Evolutionary conservation across 92 coral and sea anemone species (phyloP).

Genomic region (Parazoanthus atlanticus): DNA sequence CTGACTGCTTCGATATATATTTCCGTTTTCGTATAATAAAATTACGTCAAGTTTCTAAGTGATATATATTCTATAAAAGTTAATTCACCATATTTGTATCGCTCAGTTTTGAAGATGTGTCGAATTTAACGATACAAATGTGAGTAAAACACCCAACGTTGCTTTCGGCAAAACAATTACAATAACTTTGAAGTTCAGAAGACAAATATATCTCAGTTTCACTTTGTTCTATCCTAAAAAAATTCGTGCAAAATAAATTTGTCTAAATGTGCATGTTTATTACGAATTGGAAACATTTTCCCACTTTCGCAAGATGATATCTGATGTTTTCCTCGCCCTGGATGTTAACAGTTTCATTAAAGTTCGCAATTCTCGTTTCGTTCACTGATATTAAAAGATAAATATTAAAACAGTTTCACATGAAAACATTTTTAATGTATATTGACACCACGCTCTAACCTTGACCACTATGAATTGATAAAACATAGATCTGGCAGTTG

Average conservation of each 20-base stretch:
- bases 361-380: background rate
- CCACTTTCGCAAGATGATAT: background rate
- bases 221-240: background rate
- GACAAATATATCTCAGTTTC: background rate
- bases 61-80: no score
- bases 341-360: no score
- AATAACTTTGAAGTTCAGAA: background rate
- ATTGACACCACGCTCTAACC: background rate
- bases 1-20: no score
- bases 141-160: background rate
- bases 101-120: background rate
- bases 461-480: background rate
- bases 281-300: background rate
- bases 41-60: no score
- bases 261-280: no score
- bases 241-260: no score
- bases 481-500: slow-evolving; percentile 1
- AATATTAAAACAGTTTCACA: background rate
- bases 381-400: background rate
- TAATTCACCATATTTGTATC: no score
- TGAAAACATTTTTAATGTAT: background rate
- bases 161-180: background rate
- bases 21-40: no score
- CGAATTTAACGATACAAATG: no score
- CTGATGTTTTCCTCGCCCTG: background rate